phyloP scores from a whole-genome alignment of 37 sponge, comb jelly and placozoan species.

The Corticium candelabrum region DNA sequence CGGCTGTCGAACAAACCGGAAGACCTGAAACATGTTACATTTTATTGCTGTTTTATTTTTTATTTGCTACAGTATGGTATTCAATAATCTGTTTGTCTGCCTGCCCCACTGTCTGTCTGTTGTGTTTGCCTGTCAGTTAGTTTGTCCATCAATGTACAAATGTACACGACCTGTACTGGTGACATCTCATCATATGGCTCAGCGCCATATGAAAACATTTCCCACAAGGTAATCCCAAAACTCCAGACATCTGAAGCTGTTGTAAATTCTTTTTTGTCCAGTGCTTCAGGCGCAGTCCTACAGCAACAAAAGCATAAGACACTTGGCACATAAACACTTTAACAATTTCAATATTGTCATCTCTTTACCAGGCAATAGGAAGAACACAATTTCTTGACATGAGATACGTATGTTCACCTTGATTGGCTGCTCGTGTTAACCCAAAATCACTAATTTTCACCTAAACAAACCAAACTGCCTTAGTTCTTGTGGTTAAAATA shows the following conservation, averaged over 20 bases:
- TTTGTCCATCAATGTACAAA: too few relatives aligned
- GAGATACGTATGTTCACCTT: not conserved
- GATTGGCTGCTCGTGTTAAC: not conserved
- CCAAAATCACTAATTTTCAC: not conserved
- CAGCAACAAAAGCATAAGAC: too few relatives aligned
- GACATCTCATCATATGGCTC: not conserved
- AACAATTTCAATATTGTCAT: too few relatives aligned
- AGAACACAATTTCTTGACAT: not conserved
- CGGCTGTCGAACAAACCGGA: not conserved
- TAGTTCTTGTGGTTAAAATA: too few relatives aligned
- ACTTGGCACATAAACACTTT: too few relatives aligned
- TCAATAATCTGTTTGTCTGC: too few relatives aligned
- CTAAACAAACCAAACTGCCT: too few relatives aligned
- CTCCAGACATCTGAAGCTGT: conserved; percentile 3
- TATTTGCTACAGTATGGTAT: too few relatives aligned
- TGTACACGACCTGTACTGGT: too few relatives aligned
- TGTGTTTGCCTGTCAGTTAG: too few relatives aligned
- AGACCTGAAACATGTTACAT: not conserved
- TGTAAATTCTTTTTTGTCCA: not conserved
- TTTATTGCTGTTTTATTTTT: too few relatives aligned
- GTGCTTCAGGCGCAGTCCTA: not conserved
- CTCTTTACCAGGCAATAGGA: not conserved
- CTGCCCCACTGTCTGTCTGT: too few relatives aligned
- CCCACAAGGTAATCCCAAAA: not conserved
- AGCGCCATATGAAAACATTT: not conserved